Evolutionary conservation across 1,140 invertebrate species (phyloP).

Genomic region (Solenopsis fugax): DNA sequence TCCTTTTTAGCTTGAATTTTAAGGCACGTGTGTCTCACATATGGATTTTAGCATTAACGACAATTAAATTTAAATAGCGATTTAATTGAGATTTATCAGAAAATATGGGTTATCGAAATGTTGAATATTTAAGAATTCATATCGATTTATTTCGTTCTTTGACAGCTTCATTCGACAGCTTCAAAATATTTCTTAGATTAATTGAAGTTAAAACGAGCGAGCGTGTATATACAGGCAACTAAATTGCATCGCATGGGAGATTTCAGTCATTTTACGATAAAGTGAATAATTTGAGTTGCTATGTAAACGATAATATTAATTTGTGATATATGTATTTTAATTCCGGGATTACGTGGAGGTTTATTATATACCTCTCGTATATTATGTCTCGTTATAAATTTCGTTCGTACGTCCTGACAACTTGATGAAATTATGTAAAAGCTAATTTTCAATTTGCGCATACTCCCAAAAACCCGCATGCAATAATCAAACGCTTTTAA

Average conservation of each 20-base stretch:
- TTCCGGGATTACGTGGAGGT: slow-evolving; percentile 20
- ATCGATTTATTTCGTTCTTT: neutral
- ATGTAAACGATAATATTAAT: slow-evolving; percentile 50
- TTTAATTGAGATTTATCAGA: neutral
- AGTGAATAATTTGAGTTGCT: slow-evolving; percentile 47
- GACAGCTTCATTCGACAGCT: neutral
- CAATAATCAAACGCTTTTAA: slow-evolving; percentile 21
- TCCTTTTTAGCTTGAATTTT: neutral
- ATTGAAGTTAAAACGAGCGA: neutral
- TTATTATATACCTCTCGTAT: slow-evolving; percentile 28
- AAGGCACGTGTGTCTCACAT: neutral
- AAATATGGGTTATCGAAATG: neutral
- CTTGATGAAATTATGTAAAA: slow-evolving; percentile 25
- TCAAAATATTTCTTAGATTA: slow-evolving; percentile 18
- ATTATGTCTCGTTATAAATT: slow-evolving; percentile 1
- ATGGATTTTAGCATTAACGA: neutral
- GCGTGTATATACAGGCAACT: neutral
- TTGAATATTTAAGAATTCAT: neutral
- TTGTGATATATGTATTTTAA: slow-evolving; percentile 37
- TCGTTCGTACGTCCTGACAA: slow-evolving; percentile 31
- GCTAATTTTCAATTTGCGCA: slow-evolving; percentile 28
- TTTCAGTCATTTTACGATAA: slow-evolving; percentile 30
- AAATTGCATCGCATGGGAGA: slow-evolving; percentile 16
- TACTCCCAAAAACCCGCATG: slow-evolving; percentile 25
- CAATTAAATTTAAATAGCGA: neutral